A percentile compares a stretch with the other conserved stretches of the same genome.
Conservation (phyloP, 2,797 vertebrate species). For the Orientallactaga sibirica region DNA sequence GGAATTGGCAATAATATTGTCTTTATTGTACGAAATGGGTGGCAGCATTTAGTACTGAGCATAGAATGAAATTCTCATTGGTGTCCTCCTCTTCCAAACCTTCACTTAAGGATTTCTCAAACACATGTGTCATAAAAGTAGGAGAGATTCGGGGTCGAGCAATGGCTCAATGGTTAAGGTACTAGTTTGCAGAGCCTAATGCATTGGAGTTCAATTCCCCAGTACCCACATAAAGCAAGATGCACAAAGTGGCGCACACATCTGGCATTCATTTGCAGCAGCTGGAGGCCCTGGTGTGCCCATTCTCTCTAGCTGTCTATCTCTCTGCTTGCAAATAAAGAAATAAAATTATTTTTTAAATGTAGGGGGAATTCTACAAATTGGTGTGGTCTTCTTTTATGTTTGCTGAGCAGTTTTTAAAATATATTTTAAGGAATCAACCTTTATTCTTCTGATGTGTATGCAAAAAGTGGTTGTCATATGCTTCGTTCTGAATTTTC, state of each 20-base stretch:
- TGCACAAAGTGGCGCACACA: too few relatives aligned
- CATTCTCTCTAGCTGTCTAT: too few relatives aligned
- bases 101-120: background rate
- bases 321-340: too few relatives aligned
- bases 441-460: background rate
- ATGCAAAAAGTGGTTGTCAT: background rate
- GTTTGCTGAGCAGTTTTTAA: background rate
- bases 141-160: too few relatives aligned
- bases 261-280: too few relatives aligned
- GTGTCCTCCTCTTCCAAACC: background rate
- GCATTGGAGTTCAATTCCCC: too few relatives aligned
- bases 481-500: slow-evolving; percentile 30
- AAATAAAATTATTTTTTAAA: too few relatives aligned
- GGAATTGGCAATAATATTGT: background rate
- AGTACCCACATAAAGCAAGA: too few relatives aligned
- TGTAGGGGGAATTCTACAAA: background rate
- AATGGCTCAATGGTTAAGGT: too few relatives aligned
- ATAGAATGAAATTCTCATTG: background rate
- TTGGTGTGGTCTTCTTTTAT: background rate
- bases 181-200: too few relatives aligned
- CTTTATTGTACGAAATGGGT: background rate
- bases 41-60: background rate
- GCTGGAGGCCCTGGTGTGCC: too few relatives aligned
- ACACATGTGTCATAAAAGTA: background rate
- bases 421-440: background rate